These are phyloP conservation scores for Bos javanicus DNA, from an alignment of 2,113 vertebrate genomes.

Conservation along the genomic window DNA sequence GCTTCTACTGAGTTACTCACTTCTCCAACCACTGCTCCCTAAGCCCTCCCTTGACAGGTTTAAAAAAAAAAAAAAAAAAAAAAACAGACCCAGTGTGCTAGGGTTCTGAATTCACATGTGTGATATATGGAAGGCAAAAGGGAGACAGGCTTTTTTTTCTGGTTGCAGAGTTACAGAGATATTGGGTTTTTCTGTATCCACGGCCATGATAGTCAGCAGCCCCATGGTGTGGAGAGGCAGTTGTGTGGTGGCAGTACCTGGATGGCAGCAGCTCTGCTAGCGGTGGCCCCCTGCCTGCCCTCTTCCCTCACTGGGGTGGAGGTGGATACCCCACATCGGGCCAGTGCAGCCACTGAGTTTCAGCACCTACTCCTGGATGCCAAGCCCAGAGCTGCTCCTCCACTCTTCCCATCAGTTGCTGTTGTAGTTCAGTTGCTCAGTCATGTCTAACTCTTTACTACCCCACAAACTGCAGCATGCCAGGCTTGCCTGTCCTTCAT, in stretches of 20 bases:
- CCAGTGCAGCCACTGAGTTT: no score
- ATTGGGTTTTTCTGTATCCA: background rate
- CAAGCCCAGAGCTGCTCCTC: background rate
- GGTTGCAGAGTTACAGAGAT: background rate
- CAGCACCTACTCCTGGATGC: background rate
- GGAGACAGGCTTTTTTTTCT: background rate
- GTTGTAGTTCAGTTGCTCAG: background rate
- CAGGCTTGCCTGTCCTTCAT: background rate
- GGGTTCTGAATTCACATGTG: background rate
- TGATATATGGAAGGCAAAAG: background rate
- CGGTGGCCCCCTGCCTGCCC: no score
- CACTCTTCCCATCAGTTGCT: background rate
- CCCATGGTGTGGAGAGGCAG: rapidly evolving
- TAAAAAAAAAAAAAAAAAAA: background rate
- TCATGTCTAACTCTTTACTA: background rate
- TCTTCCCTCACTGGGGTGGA: background rate
- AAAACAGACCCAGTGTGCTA: background rate
- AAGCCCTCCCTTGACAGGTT: background rate
- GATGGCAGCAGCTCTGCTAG: no score
- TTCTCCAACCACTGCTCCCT: background rate
- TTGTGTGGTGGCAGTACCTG: rapidly evolving
- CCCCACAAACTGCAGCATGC: rapidly evolving
- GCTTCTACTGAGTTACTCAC: background rate
- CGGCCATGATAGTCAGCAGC: no score
- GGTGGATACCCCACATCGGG: rapidly evolving